A percentile compares a stretch with the other conserved stretches of the same genome.
Conservation (phyloP, 2,888 invertebrate genomes). For the Ormyrus pomaceus region DNA sequence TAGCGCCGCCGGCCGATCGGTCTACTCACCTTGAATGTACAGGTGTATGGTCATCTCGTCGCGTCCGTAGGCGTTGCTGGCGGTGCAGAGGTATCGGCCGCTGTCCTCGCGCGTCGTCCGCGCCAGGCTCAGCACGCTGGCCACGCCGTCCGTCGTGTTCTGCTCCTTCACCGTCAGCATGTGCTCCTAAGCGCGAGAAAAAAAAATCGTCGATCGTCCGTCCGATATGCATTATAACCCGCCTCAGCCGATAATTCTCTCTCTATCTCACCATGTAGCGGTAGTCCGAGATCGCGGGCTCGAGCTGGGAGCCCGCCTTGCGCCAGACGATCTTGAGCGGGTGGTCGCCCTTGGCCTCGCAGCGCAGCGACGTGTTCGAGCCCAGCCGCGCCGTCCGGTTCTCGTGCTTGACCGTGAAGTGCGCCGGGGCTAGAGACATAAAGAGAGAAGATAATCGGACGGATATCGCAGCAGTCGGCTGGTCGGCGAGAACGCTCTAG, state of each 20-base stretch:
- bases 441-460: not conserved
- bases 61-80: slow-evolving; percentile 92
- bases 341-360: slow-evolving; percentile 91
- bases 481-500: too few relatives aligned
- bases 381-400: slow-evolving; percentile 73
- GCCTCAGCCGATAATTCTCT: too few relatives aligned
- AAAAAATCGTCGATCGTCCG: too few relatives aligned
- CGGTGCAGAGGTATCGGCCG: slow-evolving; percentile 91
- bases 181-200: too few relatives aligned
- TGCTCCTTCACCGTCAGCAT: slow-evolving; percentile 64
- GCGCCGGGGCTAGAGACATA: slow-evolving; percentile 83
- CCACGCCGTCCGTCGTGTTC: slow-evolving; percentile 80
- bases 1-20: too few relatives aligned
- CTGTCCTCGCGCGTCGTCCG: slow-evolving; percentile 93
- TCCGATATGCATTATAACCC: too few relatives aligned
- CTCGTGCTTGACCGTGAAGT: slow-evolving; percentile 85
- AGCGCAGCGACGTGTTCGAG: slow-evolving; percentile 80
- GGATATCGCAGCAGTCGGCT: too few relatives aligned
- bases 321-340: slow-evolving; percentile 92
- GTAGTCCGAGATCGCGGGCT: slow-evolving; percentile 71
- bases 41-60: slow-evolving; percentile 94
- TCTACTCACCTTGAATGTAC: slow-evolving; percentile 89
- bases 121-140: slow-evolving; percentile 89
- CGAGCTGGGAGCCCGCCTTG: slow-evolving; percentile 79
- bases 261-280: slow-evolving; percentile 64